Conservation (phyloP, 2,888 invertebrate genomes). For the Xanthia icteritia region DNA sequence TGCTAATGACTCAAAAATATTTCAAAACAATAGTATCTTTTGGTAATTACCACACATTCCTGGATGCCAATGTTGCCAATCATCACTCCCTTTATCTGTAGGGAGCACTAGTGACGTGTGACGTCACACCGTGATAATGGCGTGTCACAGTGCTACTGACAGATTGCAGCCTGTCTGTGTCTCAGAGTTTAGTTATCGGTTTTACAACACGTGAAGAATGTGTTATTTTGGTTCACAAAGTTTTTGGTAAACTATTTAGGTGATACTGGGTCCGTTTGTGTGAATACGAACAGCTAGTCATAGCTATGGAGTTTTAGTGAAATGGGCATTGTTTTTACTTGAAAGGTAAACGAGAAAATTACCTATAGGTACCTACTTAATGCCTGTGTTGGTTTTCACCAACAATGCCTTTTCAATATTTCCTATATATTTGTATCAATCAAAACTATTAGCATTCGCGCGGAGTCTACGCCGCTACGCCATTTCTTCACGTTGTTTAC, state of each 20-base stretch:
- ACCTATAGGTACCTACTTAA: neutral
- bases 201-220: conserved; percentile 44
- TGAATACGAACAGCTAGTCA: neutral
- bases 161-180: conserved; percentile 47
- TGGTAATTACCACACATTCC: conserved; percentile 68
- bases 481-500: neutral
- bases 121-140: conserved; percentile 40
- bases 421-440: neutral
- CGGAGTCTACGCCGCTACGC: neutral
- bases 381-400: neutral
- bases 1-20: conserved; percentile 37
- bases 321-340: neutral
- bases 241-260: neutral
- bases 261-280: neutral
- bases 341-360: neutral
- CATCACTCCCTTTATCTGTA: conserved; percentile 65
- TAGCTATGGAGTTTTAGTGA: neutral
- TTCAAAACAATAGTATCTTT: conserved; percentile 53
- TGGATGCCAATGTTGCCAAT: conserved; percentile 74
- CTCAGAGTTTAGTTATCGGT: conserved; percentile 22
- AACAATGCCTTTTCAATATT: neutral
- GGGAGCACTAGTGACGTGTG: conserved; percentile 28
- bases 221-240: conserved; percentile 31
- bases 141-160: conserved; percentile 49
- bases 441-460: neutral